Conservation (phyloP, 2,113 vertebrate species). For the Dicrurus megarhynchus region DNA sequence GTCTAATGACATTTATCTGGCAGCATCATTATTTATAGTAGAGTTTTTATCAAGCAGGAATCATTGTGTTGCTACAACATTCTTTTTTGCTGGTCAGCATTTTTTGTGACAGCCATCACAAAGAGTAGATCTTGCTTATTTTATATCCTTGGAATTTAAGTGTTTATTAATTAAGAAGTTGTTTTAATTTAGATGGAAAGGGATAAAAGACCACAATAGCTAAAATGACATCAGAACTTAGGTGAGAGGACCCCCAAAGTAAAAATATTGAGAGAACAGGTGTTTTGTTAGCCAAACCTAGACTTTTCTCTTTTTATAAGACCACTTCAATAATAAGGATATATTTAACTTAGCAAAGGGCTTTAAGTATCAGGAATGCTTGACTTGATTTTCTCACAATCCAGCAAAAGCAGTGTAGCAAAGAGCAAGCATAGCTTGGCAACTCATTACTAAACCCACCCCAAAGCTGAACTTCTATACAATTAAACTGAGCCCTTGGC, state of each 20-base stretch:
- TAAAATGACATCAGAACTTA: neutral
- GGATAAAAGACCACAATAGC: neutral
- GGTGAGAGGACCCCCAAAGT: neutral
- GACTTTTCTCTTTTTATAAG: neutral
- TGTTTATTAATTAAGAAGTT: neutral
- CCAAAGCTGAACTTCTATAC: neutral
- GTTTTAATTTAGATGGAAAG: neutral
- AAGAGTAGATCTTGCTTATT: neutral
- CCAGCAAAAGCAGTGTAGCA: neutral
- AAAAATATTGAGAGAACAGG: neutral
- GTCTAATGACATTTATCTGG: neutral
- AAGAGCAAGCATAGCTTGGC: neutral
- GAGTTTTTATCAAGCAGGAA: neutral
- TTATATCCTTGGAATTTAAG: neutral
- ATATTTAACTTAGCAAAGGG: neutral
- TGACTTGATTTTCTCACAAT: neutral
- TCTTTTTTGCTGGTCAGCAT: neutral
- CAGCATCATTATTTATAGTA: neutral
- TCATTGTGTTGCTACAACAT: neutral
- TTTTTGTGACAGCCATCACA: neutral
- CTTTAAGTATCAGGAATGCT: neutral
- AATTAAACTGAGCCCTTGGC: neutral
- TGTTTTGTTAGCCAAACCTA: neutral
- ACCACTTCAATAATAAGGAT: neutral
- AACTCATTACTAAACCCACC: neutral